A percentile compares a stretch with the other conserved stretches of the same genome.
Evolutionary conservation across 2,888 invertebrate genomes (phyloP).

Genomic region (Julus scandinavius): DNA sequence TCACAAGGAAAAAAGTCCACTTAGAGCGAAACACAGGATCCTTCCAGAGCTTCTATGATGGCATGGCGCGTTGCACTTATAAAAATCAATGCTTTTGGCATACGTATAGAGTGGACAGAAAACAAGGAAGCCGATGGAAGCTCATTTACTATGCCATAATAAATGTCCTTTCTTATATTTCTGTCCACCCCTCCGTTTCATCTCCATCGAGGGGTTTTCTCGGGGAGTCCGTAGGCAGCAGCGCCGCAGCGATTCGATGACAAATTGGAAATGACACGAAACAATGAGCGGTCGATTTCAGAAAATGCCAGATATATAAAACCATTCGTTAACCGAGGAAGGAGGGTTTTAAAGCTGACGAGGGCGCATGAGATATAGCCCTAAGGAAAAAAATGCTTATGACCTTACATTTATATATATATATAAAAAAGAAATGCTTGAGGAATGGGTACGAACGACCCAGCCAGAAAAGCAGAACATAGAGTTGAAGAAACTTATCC

Average conservation of each 20-base stretch:
- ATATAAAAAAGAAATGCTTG: background rate
- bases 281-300: constrained; percentile 42
- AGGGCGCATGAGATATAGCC: constrained; percentile 2
- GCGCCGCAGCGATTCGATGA: constrained; percentile 20
- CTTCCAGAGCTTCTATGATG: background rate
- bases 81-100: constrained; percentile 22
- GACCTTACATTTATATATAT: constrained; percentile 18
- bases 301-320: constrained; percentile 18
- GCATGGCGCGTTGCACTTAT: background rate
- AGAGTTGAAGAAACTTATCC: background rate
- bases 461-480: background rate
- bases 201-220: constrained; percentile 23
- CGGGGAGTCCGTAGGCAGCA: background rate
- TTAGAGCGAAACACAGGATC: background rate
- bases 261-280: constrained; percentile 42
- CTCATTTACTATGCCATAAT: constrained; percentile 34
- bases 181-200: constrained; percentile 34
- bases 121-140: constrained; percentile 20
- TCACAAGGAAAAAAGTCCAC: background rate
- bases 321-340: constrained; percentile 17
- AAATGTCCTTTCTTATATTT: constrained; percentile 42
- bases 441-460: background rate
- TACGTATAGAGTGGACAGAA: constrained; percentile 22
- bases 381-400: background rate
- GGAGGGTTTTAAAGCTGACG: constrained; percentile 12